Evolutionary conservation across 2,113 vertebrate species (phyloP).

Genomic region (Mobula hypostoma): DNA sequence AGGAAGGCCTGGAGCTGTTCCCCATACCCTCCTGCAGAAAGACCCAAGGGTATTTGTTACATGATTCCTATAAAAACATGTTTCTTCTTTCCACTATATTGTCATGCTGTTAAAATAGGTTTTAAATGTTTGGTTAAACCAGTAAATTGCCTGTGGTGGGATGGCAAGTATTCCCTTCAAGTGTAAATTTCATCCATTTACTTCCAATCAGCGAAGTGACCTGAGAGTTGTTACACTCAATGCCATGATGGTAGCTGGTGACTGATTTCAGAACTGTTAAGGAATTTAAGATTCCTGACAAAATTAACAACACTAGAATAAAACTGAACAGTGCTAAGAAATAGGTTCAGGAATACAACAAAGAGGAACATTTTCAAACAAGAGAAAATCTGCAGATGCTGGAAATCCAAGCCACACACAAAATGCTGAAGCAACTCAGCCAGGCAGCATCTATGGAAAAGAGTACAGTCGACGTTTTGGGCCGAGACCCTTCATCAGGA

Average conservation of each 20-base stretch:
- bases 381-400: no score
- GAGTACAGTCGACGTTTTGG: no score
- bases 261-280: neutral
- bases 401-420: no score
- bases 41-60: slow-evolving; percentile 80
- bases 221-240: neutral
- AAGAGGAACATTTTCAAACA: neutral
- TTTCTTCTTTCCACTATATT: neutral
- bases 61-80: neutral
- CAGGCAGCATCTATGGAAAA: no score
- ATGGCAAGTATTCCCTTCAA: neutral
- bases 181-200: neutral
- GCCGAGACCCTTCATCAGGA: no score
- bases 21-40: slow-evolving; percentile 90
- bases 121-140: neutral
- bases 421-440: no score
- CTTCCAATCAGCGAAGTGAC: neutral
- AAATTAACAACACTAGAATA: neutral
- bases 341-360: no score
- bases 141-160: neutral
- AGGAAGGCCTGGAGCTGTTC: slow-evolving; percentile 81
- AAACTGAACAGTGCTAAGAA: neutral
- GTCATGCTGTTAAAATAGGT: neutral
- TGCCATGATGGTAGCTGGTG: no score
- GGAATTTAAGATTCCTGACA: neutral